Conservation (phyloP, 2,113 vertebrate species). For the Microtus pennsylvanicus region DNA sequence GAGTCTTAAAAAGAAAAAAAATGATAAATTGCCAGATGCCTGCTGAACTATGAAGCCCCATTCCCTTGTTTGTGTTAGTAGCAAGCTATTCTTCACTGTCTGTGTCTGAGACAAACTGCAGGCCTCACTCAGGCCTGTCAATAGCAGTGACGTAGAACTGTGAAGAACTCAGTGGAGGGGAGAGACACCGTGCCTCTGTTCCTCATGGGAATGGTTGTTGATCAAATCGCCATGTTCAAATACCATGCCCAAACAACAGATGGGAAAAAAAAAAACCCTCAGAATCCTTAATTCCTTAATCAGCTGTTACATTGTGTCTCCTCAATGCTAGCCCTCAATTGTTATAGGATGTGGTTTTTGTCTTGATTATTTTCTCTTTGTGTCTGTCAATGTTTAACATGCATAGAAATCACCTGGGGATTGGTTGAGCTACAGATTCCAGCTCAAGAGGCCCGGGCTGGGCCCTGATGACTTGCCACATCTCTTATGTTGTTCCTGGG, state of each 20-base stretch:
- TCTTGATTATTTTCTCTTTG: conserved; percentile 33
- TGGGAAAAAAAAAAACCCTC: neutral
- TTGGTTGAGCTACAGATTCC: neutral
- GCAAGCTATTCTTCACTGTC: conserved; percentile 63
- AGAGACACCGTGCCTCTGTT: conserved; percentile 21
- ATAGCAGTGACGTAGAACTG: conserved; percentile 20
- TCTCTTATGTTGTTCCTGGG: neutral
- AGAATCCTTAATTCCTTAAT: conserved; percentile 51
- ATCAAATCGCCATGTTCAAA: conserved; percentile 66
- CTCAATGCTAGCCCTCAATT: conserved; percentile 20
- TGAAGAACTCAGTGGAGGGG: conserved; percentile 26
- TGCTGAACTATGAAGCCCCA: conserved; percentile 59
- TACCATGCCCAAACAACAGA: conserved; percentile 53
- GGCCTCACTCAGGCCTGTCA: neutral
- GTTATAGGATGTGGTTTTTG: conserved; percentile 36
- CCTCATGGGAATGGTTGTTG: conserved; percentile 66
- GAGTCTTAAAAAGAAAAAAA: conserved; percentile 4
- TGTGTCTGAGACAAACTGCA: conserved; percentile 70
- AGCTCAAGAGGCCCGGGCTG: neutral
- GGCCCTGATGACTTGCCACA: too few relatives aligned
- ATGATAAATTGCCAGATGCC: conserved; percentile 53
- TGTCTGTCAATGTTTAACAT: neutral
- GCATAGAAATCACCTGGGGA: neutral
- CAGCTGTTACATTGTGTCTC: neutral
- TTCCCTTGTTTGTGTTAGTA: conserved; percentile 60